Conservation (phyloP, 2,113 vertebrate genomes). For the Eonycteris spelaea region DNA sequence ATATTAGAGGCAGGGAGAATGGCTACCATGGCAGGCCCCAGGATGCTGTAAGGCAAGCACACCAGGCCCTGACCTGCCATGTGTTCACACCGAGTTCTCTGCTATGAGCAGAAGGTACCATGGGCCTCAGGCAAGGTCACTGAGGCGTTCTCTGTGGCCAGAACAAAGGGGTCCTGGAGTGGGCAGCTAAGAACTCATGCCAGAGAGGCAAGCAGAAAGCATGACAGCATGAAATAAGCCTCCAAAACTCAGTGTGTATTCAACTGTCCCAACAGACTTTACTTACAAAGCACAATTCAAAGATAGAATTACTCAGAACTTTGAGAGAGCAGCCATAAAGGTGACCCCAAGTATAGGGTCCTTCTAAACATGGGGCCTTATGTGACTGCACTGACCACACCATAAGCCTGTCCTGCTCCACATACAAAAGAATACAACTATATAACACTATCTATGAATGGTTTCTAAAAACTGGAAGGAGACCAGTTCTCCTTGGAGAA, state of each 20-base stretch:
- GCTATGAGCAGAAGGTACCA: neutral
- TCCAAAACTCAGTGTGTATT: neutral
- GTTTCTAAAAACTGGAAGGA: neutral
- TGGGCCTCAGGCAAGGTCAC: neutral
- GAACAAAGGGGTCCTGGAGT: neutral
- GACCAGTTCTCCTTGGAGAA: neutral
- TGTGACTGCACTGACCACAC: neutral
- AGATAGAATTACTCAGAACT: neutral
- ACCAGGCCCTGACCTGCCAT: rapidly evolving
- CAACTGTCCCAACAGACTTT: neutral
- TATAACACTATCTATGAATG: neutral
- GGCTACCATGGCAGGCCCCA: rapidly evolving
- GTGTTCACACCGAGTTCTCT: neutral
- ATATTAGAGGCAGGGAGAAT: neutral
- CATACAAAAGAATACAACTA: neutral
- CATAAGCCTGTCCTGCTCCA: neutral
- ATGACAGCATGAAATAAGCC: neutral
- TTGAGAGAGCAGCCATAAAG: neutral
- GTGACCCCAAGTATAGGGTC: neutral
- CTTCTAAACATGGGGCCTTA: neutral
- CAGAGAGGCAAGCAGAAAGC: neutral
- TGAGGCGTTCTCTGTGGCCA: neutral
- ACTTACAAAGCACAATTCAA: neutral
- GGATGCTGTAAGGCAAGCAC: neutral
- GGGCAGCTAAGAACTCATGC: neutral